Evolutionary conservation across 2,888 invertebrate genomes (phyloP), one percentile per base, ranked within the genome.

Genomic region (Hermodice carunculata): DNA sequence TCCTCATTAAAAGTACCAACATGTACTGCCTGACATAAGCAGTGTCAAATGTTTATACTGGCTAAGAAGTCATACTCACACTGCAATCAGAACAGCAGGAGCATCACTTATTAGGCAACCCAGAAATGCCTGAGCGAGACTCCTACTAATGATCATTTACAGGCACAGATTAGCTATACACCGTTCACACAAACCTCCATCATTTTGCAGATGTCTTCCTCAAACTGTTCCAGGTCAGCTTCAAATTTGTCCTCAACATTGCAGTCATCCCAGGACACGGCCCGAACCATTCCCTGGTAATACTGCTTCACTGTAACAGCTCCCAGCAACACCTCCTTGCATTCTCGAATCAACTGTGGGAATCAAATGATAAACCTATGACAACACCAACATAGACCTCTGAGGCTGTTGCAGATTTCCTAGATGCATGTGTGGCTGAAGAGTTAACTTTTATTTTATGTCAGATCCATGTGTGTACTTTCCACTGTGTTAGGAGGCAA

Each of bases 271-370:
- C 77, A 81, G 46, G 81, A 69, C 34, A 85, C 81, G 4, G 83
- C 78, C 19, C 76, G 74, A 22, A 87, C 84, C 81, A 86, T 83
- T 40, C 79, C 76, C 64, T 85, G 82, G 70, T 87, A 95, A 78
- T 93, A 91, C 76, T 92, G 91, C 17, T 95, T 91, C 86, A 94
- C 93, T 62, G 91, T 89, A 43, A 94, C 91, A 17, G 96, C 94
- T 51, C 95, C 91, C 77, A 91, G 91, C 59, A 98, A 87, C 0
- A 95, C 95, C 79, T 97, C 96, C 68, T 95, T 93, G 71, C 96
- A 89, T 86, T 98, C 97, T 80, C 93, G 91, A 88, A 95, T 94
- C 54, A 95, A 85, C 90, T 92, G 87, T 14, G 63, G 44, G 14
- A 22, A 42, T n/a, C n/a, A 37, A 37, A 37, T 14, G 40, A 37